Evolutionary conservation across 2,888 invertebrate species (phyloP).

Genomic region (Harpagoxenus sublaevis): DNA sequence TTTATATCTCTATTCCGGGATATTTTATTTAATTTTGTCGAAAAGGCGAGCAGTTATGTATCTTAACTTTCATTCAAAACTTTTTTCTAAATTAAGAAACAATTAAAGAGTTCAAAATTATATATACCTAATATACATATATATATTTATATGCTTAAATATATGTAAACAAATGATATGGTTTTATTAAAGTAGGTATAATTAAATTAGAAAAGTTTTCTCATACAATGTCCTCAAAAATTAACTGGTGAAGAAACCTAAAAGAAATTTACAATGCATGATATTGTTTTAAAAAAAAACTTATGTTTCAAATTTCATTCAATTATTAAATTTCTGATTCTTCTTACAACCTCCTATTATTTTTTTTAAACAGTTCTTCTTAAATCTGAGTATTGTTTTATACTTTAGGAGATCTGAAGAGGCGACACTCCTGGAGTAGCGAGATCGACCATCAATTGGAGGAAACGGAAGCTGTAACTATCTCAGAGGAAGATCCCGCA

Average conservation of each 20-base stretch:
- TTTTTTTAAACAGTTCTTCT: not conserved
- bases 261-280: not conserved
- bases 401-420: constrained; percentile 81
- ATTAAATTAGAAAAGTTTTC: not conserved
- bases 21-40: not conserved
- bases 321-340: not conserved
- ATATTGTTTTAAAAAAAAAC: not conserved
- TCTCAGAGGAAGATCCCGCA: constrained; percentile 64
- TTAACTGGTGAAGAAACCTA: not conserved
- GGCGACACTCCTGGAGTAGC: constrained; percentile 82
- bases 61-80: not conserved
- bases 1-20: constrained; percentile 3
- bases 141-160: no score
- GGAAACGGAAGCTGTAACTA: constrained; percentile 74
- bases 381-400: constrained; percentile 6
- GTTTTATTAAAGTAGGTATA: not conserved
- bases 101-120: no score
- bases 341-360: not conserved
- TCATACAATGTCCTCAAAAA: not conserved
- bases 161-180: no score
- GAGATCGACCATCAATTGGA: constrained; percentile 76
- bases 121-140: no score
- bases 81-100: not conserved
- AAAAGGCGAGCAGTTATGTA: not conserved
- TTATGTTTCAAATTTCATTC: not conserved